phyloP scores from a whole-genome alignment of 1,140 invertebrate genomes.

The Drosophila pseudoananassae region DNA sequence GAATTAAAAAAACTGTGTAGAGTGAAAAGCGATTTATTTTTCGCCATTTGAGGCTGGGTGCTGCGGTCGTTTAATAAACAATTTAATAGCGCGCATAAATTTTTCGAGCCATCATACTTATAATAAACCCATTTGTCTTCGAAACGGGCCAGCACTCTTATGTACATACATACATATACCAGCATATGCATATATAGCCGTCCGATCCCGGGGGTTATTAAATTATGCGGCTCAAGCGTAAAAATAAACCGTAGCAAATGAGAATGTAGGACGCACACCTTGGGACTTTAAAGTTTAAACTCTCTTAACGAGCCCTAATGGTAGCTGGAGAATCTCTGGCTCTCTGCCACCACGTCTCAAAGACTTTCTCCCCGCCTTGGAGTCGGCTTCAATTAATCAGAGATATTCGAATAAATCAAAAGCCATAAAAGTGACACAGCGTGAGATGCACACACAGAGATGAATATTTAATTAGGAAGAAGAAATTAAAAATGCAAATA shows the following conservation, averaged over 20 bases:
- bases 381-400: slow-evolving; percentile 81
- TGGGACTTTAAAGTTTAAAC: slow-evolving; percentile 13
- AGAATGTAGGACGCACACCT: slow-evolving; percentile 60
- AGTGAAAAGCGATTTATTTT: slow-evolving; percentile 82
- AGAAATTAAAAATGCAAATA: slow-evolving; percentile 83
- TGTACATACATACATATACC: neutral
- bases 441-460: slow-evolving; percentile 71
- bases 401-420: slow-evolving; percentile 77
- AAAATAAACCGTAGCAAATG: slow-evolving; percentile 80
- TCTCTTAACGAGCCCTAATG: slow-evolving; percentile 76
- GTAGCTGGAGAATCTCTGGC: slow-evolving; percentile 15
- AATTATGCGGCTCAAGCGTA: slow-evolving; percentile 79
- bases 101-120: slow-evolving; percentile 73
- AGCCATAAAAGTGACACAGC: slow-evolving; percentile 79
- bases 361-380: slow-evolving; percentile 61
- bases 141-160: slow-evolving; percentile 37
- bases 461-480: slow-evolving; percentile 82
- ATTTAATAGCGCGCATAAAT: slow-evolving; percentile 81
- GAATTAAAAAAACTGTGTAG: slow-evolving; percentile 55
- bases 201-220: slow-evolving; percentile 56
- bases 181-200: neutral
- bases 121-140: slow-evolving; percentile 82
- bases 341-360: neutral
- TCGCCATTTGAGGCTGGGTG: slow-evolving; percentile 71
- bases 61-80: slow-evolving; percentile 79